Percentiles rank a stretch among this genome's conserved stretches.
These are phyloP conservation scores for Aldrovandia affinis DNA, from an alignment of 2,797 vertebrate genomes.

Conservation along the genomic window DNA sequence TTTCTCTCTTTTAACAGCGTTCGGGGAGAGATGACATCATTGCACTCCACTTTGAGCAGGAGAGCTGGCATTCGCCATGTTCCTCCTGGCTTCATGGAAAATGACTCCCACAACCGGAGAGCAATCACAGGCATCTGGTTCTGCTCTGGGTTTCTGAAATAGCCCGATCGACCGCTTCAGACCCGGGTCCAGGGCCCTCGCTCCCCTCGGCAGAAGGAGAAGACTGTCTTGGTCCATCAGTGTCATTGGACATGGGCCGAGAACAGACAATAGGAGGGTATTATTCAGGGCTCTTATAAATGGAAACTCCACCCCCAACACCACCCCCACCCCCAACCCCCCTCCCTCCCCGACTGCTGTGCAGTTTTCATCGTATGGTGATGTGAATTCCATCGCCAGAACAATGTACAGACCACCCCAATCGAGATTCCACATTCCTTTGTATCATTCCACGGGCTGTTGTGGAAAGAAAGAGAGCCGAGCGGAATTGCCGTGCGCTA, in stretches of 20 bases:
- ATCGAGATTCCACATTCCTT: constrained; percentile 23
- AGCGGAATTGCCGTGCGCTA: too few species aligned
- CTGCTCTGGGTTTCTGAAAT: constrained; percentile 30
- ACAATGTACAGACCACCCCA: constrained; percentile 6
- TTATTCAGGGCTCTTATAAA: constrained; percentile 2
- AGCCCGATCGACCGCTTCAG: not conserved
- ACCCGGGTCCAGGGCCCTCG: not conserved
- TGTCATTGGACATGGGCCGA: not conserved
- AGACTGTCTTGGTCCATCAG: constrained; percentile 3
- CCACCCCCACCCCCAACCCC: not conserved
- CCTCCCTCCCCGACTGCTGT: not conserved
- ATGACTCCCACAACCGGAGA: constrained; percentile 23
- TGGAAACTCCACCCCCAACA: not conserved
- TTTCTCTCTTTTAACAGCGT: not conserved
- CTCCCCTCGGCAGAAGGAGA: not conserved
- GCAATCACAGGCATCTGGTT: constrained; percentile 23
- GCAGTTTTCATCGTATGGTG: not conserved
- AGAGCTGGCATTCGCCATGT: constrained; percentile 20
- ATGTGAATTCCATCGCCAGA: constrained; percentile 1
- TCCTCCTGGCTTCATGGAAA: constrained; percentile 25
- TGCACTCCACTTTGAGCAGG: constrained; percentile 11
- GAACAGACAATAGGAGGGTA: not conserved
- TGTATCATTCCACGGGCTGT: not conserved
- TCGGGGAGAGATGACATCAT: constrained; percentile 34
- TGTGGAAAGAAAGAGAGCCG: not conserved